Evolutionary conservation across 2,888 invertebrate species (phyloP), one percentile per base, ranked within the genome.

Genomic region (Oligia strigilis): DNA sequence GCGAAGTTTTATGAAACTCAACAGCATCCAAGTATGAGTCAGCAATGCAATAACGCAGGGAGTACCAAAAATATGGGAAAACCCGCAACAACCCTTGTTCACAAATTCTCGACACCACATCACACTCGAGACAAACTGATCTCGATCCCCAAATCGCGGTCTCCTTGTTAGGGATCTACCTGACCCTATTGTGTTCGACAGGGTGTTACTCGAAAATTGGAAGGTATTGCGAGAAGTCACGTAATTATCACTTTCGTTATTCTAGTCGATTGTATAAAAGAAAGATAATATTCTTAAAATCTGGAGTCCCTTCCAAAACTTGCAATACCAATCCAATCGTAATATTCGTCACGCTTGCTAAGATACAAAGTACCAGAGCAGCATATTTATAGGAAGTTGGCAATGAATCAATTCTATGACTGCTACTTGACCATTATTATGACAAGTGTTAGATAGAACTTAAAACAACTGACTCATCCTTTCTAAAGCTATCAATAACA

Each of bases 401-500:
- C 19, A 75, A 60, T 66, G 11, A 80, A 52, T 76, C 58, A 58
- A 11, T 36, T 23, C 14, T 58, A 64, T 40, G 14, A 69, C 62
- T 23, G 14, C 36, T 46, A 66, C 49, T 72, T 72, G 19, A 64
- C 29, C 14, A 67, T 84, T 43, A 60, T 52, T 23, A 65, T 36
- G 17, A 40, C 43, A 36, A 70, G n/a, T 14, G 9, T 36, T 14
- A 60, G 23, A 71, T 40, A 67, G 29, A 67, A 69, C 75, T 64
- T 17, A 46, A 58, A 81, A 17, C 43, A 29, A 23, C 69, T 55
- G 66, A 84, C 36, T 67, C 84, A 75, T 75, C 19, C 67, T 65
- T 62, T 84, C 52, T 40, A 71, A 78, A 70, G 52, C 65, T 72
- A 71, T 65, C 80, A 67, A 83, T 78, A 83, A 75, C 77, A 78